phyloP scores from a whole-genome alignment of 2,797 vertebrate species.

The Lateolabrax maculatus region DNA sequence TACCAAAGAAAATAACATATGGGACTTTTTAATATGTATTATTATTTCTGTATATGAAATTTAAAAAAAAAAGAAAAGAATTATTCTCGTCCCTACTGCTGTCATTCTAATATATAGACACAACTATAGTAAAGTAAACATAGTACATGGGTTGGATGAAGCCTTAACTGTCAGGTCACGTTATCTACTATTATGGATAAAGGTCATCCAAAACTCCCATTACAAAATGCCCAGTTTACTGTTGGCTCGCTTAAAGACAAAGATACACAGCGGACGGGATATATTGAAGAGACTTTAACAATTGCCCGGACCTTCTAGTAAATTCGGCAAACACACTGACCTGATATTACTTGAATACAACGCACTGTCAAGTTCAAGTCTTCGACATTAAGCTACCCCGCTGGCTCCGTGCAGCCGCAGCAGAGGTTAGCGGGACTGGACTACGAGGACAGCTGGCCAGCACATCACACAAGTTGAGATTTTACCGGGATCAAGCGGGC shows the following conservation, averaged over 20 bases:
- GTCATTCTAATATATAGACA: not conserved
- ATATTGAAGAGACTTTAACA: not conserved
- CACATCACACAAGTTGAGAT: slow-evolving; percentile 2
- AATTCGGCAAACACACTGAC: slow-evolving; percentile 9
- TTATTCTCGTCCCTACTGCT: not conserved
- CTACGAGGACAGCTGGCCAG: not conserved
- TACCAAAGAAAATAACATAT: not conserved
- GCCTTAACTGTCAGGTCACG: not conserved
- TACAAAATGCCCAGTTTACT: slow-evolving; percentile 7
- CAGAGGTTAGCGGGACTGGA: slow-evolving; percentile 6
- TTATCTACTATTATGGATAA: not conserved
- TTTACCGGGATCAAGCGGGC: not conserved
- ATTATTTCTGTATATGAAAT: not conserved
- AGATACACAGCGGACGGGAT: not conserved
- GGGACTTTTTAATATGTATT: not conserved
- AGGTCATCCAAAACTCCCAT: slow-evolving; percentile 26
- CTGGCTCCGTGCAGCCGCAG: not conserved
- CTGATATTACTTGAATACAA: not conserved
- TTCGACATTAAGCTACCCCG: not conserved
- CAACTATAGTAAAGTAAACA: not conserved
- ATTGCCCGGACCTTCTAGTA: not conserved
- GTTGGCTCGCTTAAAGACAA: not conserved
- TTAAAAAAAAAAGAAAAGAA: not conserved
- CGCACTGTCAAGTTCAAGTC: not conserved
- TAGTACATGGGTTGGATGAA: not conserved